Conservation (phyloP, 1,140 invertebrate genomes). For the Hylaeus volcanicus region DNA sequence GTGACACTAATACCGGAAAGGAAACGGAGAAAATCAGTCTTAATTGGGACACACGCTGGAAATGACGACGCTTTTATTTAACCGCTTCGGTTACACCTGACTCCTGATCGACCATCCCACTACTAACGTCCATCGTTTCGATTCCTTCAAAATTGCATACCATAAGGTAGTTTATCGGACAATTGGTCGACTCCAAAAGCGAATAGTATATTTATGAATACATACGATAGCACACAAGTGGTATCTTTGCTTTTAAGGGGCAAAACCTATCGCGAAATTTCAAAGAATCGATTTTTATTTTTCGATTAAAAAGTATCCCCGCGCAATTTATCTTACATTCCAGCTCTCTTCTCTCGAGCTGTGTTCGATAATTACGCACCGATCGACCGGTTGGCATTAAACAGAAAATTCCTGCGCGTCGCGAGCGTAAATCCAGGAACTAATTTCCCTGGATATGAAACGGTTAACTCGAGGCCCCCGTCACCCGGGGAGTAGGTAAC, state of each 20-base stretch:
- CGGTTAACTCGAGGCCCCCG: slow-evolving; percentile 9
- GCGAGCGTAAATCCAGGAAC: slow-evolving; percentile 42
- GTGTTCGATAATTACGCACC: slow-evolving; percentile 24
- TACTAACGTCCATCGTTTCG: not conserved
- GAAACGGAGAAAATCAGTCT: slow-evolving; percentile 78
- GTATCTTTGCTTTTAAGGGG: too few relatives aligned
- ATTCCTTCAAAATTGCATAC: too few relatives aligned
- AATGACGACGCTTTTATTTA: slow-evolving; percentile 68
- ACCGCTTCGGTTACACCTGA: slow-evolving; percentile 34
- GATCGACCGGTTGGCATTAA: slow-evolving; percentile 13
- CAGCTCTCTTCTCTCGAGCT: too few relatives aligned
- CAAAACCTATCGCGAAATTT: too few relatives aligned
- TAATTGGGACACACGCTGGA: slow-evolving; percentile 76
- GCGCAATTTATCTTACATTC: too few relatives aligned
- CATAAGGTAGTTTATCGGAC: too few relatives aligned
- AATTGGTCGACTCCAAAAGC: too few relatives aligned
- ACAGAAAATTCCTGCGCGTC: slow-evolving; percentile 45
- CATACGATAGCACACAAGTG: too few relatives aligned
- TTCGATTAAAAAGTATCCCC: not conserved
- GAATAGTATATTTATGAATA: too few relatives aligned
- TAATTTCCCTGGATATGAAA: slow-evolving; percentile 36
- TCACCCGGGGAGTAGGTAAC: slow-evolving; percentile 20
- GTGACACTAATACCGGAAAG: slow-evolving; percentile 79
- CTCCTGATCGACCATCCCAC: not conserved
- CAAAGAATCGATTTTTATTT: too few relatives aligned